Evolutionary conservation across 2,113 vertebrate species (phyloP), one percentile per base, ranked within the genome.

Genomic region (Vulpes vulpes): DNA sequence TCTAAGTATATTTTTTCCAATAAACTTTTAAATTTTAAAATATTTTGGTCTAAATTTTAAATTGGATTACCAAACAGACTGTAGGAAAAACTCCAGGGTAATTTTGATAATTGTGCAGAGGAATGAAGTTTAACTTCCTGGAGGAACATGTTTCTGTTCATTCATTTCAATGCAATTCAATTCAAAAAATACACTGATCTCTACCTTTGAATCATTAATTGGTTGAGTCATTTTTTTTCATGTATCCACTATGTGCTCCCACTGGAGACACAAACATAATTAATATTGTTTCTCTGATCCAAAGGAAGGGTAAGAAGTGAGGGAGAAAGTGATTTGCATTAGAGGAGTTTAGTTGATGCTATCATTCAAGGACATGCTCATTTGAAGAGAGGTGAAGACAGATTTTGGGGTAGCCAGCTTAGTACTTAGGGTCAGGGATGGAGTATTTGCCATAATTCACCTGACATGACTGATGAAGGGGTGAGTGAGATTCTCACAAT

Each of bases 21-120:
- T 73, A 51, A 20, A 20, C 51, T 91, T 95, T 73, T 38, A 79
- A 91, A 90, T 69, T 78, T 90, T 90, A 90, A 78, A 90, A 65
- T 79, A 96, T 57, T 82, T 35, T 11, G 12, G 4, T 23, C n/a
- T 89, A 59, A 57, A 74, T 38, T 62, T 74, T 74, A 49, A 51
- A 80, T 81, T 80, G 57, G 38, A 51, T 65, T 74, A 65, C 23
- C 55, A 38, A 57, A 16, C 22, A 38, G 55, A 73, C 32, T 0
- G 1, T 10, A 69, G 38, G 59, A 89, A 76, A 94, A 79, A 25
- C 60, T 78, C 51, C 30, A 53, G 53, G 19, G 23, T 89, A 59
- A 79, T 38, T 79, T 73, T 94, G 78, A 30, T 71, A 64, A 85
- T 12, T 69, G 73, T n/a, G 64, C 62, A 38, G 38, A 88, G 32